These are phyloP conservation scores for human DNA, from an alignment of 2,113 vertebrate genomes.

Conservation along the genomic window DNA sequence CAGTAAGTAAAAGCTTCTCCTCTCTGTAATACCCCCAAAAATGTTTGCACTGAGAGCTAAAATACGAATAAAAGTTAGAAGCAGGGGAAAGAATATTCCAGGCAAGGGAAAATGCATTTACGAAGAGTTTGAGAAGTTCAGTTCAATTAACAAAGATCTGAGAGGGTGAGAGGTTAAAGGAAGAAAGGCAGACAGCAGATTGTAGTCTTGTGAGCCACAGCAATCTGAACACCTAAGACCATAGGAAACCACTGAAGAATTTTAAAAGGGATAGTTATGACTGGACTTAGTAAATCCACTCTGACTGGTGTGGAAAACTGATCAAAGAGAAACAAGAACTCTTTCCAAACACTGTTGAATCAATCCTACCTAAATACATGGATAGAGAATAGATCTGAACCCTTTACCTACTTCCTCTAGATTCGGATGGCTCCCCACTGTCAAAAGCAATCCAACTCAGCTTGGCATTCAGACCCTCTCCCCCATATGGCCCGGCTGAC, in stretches of 20 bases:
- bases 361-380: neutral
- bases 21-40: neutral
- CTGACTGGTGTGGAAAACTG: neutral
- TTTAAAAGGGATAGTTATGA: neutral
- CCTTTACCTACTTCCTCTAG: neutral
- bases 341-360: neutral
- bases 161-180: neutral
- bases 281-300: neutral
- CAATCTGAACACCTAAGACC: neutral
- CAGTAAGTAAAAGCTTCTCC: neutral
- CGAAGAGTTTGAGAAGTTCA: neutral
- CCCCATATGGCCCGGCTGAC: neutral
- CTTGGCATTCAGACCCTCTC: neutral
- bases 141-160: neutral
- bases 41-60: neutral
- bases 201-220: neutral
- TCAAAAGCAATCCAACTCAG: neutral
- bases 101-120: neutral
- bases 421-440: neutral
- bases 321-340: neutral
- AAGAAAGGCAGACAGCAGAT: neutral
- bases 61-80: neutral
- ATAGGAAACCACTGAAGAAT: neutral
- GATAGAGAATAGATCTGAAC: neutral
- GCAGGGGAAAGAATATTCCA: neutral